Conservation (phyloP, 1,140 invertebrate species). For the Papilio polyxenes region DNA sequence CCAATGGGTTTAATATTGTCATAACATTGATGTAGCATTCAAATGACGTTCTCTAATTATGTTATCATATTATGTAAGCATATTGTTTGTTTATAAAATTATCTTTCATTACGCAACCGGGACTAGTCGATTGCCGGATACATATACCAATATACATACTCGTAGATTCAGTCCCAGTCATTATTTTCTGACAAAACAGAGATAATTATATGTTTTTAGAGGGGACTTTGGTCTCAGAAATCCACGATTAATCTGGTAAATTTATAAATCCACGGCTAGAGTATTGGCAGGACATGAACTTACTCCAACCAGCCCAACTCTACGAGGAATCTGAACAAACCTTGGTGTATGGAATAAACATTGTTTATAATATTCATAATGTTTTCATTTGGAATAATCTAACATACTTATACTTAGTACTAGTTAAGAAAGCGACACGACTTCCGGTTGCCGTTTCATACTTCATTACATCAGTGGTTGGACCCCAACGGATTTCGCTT, state of each 20-base stretch:
- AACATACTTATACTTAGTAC: not conserved
- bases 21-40: not conserved
- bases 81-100: conserved; percentile 20
- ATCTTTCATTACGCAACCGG: conserved; percentile 9
- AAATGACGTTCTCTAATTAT: conserved; percentile 11
- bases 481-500: conserved; percentile 2
- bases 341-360: too few species aligned
- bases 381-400: not conserved
- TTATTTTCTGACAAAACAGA: too few species aligned
- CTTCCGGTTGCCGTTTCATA: conserved; percentile 12
- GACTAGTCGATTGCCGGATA: not conserved
- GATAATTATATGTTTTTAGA: too few species aligned
- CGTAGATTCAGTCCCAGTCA: too few species aligned
- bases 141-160: not conserved
- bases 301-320: too few species aligned
- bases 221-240: too few species aligned
- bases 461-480: not conserved
- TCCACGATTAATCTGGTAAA: too few species aligned
- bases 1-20: not conserved
- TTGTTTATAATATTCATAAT: too few species aligned
- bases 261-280: too few species aligned
- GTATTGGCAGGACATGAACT: too few species aligned
- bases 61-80: conserved; percentile 25
- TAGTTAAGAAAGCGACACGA: conserved; percentile 29
- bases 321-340: too few species aligned